Conservation (phyloP, 2,797 vertebrate genomes). For the Somateria mollissima region DNA sequence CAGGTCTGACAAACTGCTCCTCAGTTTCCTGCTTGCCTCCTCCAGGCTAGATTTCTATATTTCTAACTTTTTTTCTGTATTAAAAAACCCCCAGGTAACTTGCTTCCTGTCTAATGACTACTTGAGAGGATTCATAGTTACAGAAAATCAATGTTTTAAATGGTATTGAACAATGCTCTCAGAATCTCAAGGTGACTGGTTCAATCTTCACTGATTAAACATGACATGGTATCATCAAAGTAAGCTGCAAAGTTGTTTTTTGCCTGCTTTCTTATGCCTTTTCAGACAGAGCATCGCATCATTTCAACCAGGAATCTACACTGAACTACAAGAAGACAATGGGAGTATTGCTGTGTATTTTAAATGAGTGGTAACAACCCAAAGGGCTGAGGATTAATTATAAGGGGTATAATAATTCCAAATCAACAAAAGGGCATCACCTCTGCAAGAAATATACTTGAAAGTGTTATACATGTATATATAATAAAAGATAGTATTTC, state of each 20-base stretch:
- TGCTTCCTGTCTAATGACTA: constrained; percentile 70
- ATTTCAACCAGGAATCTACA: not conserved
- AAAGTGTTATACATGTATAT: not conserved
- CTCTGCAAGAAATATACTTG: not conserved
- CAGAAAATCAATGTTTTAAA: constrained; percentile 78
- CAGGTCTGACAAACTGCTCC: constrained; percentile 64
- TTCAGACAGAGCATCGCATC: not conserved
- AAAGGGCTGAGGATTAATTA: not conserved
- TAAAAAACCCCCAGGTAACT: constrained; percentile 49
- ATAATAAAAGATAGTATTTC: not conserved
- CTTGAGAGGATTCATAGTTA: constrained; percentile 74
- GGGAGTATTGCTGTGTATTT: not conserved
- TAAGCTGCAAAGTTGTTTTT: constrained; percentile 47
- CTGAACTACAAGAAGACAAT: not conserved
- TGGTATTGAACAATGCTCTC: constrained; percentile 62
- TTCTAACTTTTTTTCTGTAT: constrained; percentile 46
- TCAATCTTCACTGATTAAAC: constrained; percentile 72
- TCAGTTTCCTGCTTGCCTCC: constrained; percentile 57
- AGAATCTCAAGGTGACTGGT: constrained; percentile 74
- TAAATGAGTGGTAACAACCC: not conserved
- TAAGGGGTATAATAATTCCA: not conserved
- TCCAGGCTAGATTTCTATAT: constrained; percentile 66
- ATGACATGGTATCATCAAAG: constrained; percentile 66
- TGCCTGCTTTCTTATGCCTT: not conserved
- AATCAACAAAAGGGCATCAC: not conserved